Evolutionary conservation across 2,888 invertebrate species (phyloP).

Genomic region (Troides oblongomaculatus): DNA sequence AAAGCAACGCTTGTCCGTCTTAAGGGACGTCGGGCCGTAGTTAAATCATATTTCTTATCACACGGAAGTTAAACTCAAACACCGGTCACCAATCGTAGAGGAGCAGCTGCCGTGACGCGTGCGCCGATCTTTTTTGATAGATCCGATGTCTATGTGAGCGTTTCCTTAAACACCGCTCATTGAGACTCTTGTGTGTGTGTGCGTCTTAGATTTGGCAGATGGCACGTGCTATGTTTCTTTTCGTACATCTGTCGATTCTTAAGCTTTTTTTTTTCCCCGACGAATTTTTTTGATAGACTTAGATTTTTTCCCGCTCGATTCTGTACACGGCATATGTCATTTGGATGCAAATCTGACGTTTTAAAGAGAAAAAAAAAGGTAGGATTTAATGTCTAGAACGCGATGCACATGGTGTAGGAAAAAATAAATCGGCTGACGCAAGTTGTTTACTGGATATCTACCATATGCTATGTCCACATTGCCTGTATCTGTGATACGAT

Average conservation of each 20-base stretch:
- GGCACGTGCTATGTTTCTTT: slow-evolving; percentile 77
- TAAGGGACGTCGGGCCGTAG: slow-evolving; percentile 38
- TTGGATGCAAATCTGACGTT: slow-evolving; percentile 74
- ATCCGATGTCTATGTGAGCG: slow-evolving; percentile 58
- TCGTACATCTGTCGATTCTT: slow-evolving; percentile 73
- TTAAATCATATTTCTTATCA: slow-evolving; percentile 72
- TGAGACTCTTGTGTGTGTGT: slow-evolving; percentile 54
- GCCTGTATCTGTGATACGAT: slow-evolving; percentile 37
- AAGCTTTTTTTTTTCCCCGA: slow-evolving; percentile 60
- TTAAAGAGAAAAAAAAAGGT: slow-evolving; percentile 46
- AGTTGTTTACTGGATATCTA: slow-evolving; percentile 61
- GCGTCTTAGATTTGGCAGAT: slow-evolving; percentile 77
- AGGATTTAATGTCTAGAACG: slow-evolving; percentile 59
- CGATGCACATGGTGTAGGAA: slow-evolving; percentile 68
- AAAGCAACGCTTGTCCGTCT: slow-evolving; percentile 42
- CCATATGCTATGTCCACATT: slow-evolving; percentile 68
- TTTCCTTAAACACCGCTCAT: slow-evolving; percentile 53
- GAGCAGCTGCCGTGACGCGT: slow-evolving; percentile 73
- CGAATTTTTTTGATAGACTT: slow-evolving; percentile 56
- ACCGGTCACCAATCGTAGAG: slow-evolving; percentile 64
- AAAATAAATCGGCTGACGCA: slow-evolving; percentile 69
- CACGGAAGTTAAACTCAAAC: slow-evolving; percentile 73
- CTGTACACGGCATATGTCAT: slow-evolving; percentile 64
- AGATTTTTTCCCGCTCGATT: slow-evolving; percentile 39
- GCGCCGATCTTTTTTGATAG: slow-evolving; percentile 66